A percentile compares a stretch with the other conserved stretches of the same genome.
These are phyloP conservation scores for Agrotis exclamationis DNA, from an alignment of 2,888 invertebrate species.

Conservation along the genomic window DNA sequence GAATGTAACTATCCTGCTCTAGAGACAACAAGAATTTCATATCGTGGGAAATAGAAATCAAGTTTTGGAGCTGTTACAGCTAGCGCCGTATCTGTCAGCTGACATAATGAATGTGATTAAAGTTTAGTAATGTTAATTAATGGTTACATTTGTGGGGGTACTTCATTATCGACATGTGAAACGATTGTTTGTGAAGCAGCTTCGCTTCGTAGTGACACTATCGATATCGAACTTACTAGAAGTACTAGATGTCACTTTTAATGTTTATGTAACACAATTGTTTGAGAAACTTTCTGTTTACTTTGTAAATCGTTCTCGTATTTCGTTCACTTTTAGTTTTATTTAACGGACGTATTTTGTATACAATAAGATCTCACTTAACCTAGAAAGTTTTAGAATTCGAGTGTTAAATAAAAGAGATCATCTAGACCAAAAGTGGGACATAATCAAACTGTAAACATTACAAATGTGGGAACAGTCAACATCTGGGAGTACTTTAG, in stretches of 20 bases:
- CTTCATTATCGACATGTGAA: slow-evolving; percentile 27
- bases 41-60: slow-evolving; percentile 58
- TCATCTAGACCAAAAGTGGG: slow-evolving; percentile 12
- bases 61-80: slow-evolving; percentile 26
- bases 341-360: slow-evolving; percentile 9
- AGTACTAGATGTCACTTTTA: slow-evolving; percentile 6
- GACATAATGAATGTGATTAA: slow-evolving; percentile 33
- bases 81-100: slow-evolving; percentile 15
- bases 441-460: background rate
- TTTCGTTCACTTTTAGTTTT: slow-evolving; percentile 33
- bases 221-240: slow-evolving; percentile 34
- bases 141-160: slow-evolving; percentile 29
- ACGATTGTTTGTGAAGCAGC: slow-evolving; percentile 12
- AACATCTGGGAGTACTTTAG: background rate
- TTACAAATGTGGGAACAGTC: background rate
- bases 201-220: slow-evolving; percentile 1
- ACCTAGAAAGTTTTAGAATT: slow-evolving; percentile 27
- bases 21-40: slow-evolving; percentile 25
- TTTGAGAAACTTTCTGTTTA: slow-evolving; percentile 34
- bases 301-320: slow-evolving; percentile 1
- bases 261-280: slow-evolving; percentile 31
- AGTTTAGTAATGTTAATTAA: slow-evolving; percentile 45
- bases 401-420: slow-evolving; percentile 10
- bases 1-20: slow-evolving; percentile 29
- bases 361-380: slow-evolving; percentile 12